A percentile compares a stretch with the other conserved stretches of the same genome.
These are phyloP conservation scores for Tokudaia tokunoshimensis DNA, from an alignment of 2,797 vertebrate species.

Conservation along the genomic window DNA sequence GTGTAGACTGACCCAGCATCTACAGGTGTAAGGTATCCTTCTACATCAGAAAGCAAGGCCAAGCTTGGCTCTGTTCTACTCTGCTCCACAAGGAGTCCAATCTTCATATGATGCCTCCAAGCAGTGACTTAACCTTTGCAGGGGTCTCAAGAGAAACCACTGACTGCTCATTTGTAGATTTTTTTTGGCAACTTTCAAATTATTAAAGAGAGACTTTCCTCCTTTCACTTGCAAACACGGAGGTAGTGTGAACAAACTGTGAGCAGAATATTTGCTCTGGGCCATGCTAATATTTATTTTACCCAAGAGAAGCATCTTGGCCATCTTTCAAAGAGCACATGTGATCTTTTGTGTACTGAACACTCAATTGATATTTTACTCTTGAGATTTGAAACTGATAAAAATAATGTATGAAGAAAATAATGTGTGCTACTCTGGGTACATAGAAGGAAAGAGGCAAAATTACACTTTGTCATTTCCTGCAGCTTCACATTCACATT, in stretches of 20 bases:
- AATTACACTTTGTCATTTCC: constrained; percentile 41
- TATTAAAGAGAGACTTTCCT: constrained; percentile 44
- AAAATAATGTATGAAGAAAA: constrained; percentile 25
- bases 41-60: not conserved
- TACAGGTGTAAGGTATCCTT: not conserved
- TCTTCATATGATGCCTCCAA: not conserved
- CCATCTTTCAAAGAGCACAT: constrained; percentile 57
- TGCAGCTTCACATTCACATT: not conserved
- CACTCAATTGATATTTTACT: constrained; percentile 54
- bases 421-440: not conserved
- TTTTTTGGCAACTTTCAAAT: constrained; percentile 38
- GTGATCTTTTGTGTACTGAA: constrained; percentile 69
- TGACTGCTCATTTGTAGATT: not conserved
- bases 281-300: constrained; percentile 78
- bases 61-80: not conserved
- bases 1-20: not conserved
- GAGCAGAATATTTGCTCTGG: constrained; percentile 39
- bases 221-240: constrained; percentile 23
- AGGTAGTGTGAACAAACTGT: constrained; percentile 48
- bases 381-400: constrained; percentile 72
- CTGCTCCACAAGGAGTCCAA: not conserved
- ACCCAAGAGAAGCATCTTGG: constrained; percentile 35
- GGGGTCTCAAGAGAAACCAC: not conserved
- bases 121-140: not conserved
- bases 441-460: not conserved